Conservation (phyloP, 2,113 vertebrate species). For the Strix aluco region DNA sequence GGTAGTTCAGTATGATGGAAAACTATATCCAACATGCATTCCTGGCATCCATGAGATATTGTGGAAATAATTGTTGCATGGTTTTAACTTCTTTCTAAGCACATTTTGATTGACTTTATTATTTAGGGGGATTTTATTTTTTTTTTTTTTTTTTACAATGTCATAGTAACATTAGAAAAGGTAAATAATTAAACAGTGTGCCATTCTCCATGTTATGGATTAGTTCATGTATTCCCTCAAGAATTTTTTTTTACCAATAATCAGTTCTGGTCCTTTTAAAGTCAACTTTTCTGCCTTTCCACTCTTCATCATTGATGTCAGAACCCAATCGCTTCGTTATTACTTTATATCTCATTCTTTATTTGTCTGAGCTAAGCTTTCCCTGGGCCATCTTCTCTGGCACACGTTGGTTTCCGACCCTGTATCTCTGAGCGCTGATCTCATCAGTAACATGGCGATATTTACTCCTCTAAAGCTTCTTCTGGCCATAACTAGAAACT, state of each 20-base stretch:
- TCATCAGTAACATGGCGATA: not conserved
- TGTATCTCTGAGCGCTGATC: not conserved
- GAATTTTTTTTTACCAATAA: too few relatives aligned
- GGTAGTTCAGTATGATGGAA: rapidly evolving
- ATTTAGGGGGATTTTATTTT: not conserved
- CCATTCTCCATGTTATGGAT: rapidly evolving
- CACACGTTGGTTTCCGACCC: not conserved
- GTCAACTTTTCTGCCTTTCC: not conserved
- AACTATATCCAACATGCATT: rapidly evolving
- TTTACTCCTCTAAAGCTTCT: not conserved
- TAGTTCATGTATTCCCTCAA: not conserved
- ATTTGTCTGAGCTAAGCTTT: not conserved
- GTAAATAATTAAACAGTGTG: not conserved
- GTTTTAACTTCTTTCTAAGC: not conserved
- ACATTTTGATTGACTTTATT: not conserved
- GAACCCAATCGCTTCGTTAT: not conserved
- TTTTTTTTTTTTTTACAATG: not conserved
- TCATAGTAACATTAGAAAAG: not conserved
- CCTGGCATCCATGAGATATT: rapidly evolving
- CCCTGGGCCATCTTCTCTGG: too few relatives aligned
- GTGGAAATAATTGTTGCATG: rapidly evolving
- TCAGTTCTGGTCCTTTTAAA: not conserved
- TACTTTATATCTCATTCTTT: not conserved
- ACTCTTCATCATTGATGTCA: not conserved
- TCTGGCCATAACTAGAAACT: not conserved